These are phyloP conservation scores for Diarsia mendica DNA, from an alignment of 2,888 invertebrate species.

Conservation along the genomic window DNA sequence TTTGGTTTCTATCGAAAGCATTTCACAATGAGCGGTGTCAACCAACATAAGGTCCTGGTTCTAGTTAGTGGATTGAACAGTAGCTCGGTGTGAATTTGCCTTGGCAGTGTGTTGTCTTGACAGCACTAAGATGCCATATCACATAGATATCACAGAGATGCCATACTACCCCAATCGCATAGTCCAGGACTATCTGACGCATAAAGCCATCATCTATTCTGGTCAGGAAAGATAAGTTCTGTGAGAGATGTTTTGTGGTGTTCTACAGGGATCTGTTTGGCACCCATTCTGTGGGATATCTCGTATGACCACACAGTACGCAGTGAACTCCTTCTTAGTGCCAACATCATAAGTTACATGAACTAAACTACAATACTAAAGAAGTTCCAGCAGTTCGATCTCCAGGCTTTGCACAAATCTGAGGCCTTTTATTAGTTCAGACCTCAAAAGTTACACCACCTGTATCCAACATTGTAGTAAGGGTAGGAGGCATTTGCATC, in stretches of 20 bases:
- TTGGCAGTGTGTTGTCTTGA: no score
- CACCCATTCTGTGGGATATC: background rate
- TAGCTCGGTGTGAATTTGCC: no score
- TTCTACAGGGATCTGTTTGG: background rate
- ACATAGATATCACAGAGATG: no score
- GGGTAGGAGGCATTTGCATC: background rate
- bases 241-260: background rate
- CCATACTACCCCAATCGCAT: no score
- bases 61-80: no score
- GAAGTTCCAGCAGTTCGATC: background rate
- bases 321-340: background rate
- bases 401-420: background rate
- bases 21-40: no score
- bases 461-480: background rate
- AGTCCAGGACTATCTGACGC: background rate
- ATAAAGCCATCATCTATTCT: background rate
- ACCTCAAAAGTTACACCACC: background rate
- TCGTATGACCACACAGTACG: background rate
- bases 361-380: no score
- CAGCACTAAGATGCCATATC: no score
- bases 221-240: background rate
- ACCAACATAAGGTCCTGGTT: no score
- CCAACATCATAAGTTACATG: background rate
- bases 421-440: background rate
- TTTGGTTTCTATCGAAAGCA: no score